Conservation (phyloP, 2,797 vertebrate genomes). For the Rhinophrynus dorsalis region DNA sequence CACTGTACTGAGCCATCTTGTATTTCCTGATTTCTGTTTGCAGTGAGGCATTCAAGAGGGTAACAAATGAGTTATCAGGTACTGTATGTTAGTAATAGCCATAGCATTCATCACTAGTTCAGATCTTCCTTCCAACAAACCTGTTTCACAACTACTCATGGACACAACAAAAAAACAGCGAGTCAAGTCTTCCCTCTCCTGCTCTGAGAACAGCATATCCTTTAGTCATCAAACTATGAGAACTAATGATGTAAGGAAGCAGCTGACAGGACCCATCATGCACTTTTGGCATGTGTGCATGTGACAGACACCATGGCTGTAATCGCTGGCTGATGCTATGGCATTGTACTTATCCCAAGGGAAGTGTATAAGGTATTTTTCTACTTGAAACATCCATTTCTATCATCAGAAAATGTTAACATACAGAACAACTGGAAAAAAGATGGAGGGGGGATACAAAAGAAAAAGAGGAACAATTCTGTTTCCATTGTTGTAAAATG, state of each 20-base stretch:
- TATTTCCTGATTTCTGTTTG: slow-evolving; percentile 21
- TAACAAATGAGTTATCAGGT: slow-evolving; percentile 18
- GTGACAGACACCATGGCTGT: not conserved
- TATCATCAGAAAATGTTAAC: no score
- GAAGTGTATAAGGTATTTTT: no score
- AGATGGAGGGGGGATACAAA: no score
- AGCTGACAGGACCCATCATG: slow-evolving; percentile 2
- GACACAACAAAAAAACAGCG: slow-evolving; percentile 2
- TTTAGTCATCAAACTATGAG: slow-evolving; percentile 1
- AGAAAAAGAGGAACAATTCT: no score
- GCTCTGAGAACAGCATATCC: not conserved
- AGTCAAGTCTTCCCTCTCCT: not conserved
- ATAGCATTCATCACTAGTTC: not conserved
- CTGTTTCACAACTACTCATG: slow-evolving; percentile 13
- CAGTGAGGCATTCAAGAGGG: not conserved
- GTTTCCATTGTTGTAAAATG: no score
- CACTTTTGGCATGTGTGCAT: not conserved
- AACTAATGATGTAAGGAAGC: not conserved
- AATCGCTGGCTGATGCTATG: not conserved
- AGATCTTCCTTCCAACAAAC: not conserved
- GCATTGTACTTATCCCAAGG: not conserved
- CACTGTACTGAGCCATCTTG: slow-evolving; percentile 4
- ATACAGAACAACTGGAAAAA: no score
- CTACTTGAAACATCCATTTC: no score
- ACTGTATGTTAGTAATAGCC: not conserved